Evolutionary conservation across 2,797 vertebrate species (phyloP).

Genomic region (Chiloscyllium punctatum): DNA sequence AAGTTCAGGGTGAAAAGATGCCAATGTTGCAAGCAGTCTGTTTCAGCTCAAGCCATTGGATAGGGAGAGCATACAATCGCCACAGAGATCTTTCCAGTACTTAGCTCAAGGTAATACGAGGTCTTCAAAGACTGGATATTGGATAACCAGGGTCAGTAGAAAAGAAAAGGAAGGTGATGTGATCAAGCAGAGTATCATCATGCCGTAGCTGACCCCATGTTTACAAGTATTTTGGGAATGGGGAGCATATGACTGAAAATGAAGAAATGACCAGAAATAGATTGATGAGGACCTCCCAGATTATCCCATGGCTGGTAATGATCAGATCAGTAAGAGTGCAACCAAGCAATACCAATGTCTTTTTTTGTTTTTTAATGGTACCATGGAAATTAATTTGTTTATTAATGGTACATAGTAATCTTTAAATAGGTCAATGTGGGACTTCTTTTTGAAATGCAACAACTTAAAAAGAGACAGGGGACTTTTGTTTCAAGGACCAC

Average conservation of each 20-base stretch:
- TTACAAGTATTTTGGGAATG: neutral
- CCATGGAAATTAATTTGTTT: too few species aligned
- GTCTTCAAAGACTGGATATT: neutral
- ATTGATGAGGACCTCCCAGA: neutral
- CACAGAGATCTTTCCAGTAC: neutral
- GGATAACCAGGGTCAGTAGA: neutral
- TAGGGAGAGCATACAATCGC: neutral
- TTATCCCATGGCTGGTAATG: neutral
- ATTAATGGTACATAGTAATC: neutral
- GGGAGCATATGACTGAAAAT: neutral
- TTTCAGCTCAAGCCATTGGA: neutral
- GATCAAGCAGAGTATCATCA: neutral
- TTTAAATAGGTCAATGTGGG: too few species aligned
- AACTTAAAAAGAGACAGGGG: too few species aligned
- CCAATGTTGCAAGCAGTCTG: neutral
- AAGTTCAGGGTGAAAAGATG: neutral
- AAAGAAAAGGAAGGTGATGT: neutral
- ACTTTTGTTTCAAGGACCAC: too few species aligned
- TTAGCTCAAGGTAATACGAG: neutral
- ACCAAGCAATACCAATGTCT: neutral
- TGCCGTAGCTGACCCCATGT: neutral
- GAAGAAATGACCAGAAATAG: neutral
- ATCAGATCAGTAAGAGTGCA: neutral
- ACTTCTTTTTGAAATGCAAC: too few species aligned
- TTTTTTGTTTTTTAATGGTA: neutral